A percentile compares a stretch with the other conserved stretches of the same genome.
Evolutionary conservation across 2,797 vertebrate genomes (phyloP).

Genomic region (Lepus townsendii): DNA sequence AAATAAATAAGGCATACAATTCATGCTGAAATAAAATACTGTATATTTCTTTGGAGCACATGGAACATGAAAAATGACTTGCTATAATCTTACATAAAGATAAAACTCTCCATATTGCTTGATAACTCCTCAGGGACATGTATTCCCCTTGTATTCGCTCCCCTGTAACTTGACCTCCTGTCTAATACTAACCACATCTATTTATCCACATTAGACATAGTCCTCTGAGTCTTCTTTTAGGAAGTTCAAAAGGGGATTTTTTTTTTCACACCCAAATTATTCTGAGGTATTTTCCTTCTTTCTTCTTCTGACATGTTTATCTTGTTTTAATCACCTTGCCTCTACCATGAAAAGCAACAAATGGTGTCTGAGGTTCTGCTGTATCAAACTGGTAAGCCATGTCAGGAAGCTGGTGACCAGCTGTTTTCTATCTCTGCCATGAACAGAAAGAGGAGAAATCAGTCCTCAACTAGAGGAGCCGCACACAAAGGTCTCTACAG

Average conservation of each 20-base stretch:
- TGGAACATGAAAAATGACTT: neutral
- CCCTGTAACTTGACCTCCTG: slow-evolving; percentile 28
- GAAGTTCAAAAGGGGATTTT: slow-evolving; percentile 76
- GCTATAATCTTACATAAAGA: slow-evolving; percentile 17
- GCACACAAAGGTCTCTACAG: neutral
- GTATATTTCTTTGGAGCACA: neutral
- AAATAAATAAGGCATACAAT: neutral
- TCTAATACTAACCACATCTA: slow-evolving; percentile 66
- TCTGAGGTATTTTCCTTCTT: slow-evolving; percentile 76
- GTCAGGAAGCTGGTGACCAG: slow-evolving; percentile 61
- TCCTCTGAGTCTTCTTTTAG: slow-evolving; percentile 48
- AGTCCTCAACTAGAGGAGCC: neutral
- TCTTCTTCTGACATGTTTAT: slow-evolving; percentile 79
- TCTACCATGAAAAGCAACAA: slow-evolving; percentile 73
- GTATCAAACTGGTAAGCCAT: slow-evolving; percentile 37
- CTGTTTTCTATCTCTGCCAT: slow-evolving; percentile 66
- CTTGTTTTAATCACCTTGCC: slow-evolving; percentile 81
- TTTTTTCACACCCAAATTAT: slow-evolving; percentile 80
- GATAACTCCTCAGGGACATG: slow-evolving; percentile 50
- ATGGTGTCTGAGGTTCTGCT: slow-evolving; percentile 65
- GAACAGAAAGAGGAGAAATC: neutral
- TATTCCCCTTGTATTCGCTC: slow-evolving; percentile 55
- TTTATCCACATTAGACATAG: slow-evolving; percentile 2
- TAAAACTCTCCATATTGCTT: slow-evolving; percentile 43
- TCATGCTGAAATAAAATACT: neutral